These are phyloP conservation scores for Taxidea taxus DNA, from an alignment of 2,113 vertebrate genomes.

Conservation along the genomic window DNA sequence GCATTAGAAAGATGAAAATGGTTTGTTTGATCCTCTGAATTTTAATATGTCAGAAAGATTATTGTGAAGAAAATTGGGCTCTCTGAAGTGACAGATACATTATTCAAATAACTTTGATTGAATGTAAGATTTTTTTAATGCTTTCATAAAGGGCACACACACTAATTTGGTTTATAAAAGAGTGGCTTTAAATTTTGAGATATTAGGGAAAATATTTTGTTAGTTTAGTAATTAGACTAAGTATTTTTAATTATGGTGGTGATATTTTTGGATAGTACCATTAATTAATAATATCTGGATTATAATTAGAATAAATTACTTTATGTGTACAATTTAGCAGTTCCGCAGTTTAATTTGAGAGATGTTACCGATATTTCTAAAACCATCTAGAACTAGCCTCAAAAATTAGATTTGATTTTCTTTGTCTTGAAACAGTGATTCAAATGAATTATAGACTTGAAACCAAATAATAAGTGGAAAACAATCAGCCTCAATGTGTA, in stretches of 20 bases:
- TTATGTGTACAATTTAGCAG: neutral
- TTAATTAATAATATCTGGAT: conserved; percentile 52
- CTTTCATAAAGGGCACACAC: conserved; percentile 62
- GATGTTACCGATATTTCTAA: conserved; percentile 19
- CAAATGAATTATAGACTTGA: conserved; percentile 5
- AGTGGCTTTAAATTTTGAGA: conserved; percentile 87
- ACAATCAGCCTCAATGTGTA: conserved; percentile 55
- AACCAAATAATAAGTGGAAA: conserved; percentile 22
- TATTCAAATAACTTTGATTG: conserved; percentile 87
- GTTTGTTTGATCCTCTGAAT: conserved; percentile 87
- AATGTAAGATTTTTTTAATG: conserved; percentile 81
- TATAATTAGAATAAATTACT: conserved; percentile 47
- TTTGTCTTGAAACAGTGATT: conserved; percentile 7
- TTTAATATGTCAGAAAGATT: conserved; percentile 88
- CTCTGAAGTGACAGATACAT: conserved; percentile 85
- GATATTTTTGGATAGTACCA: conserved; percentile 25
- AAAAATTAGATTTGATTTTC: conserved; percentile 42
- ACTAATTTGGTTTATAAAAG: conserved; percentile 76
- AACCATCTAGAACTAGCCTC: neutral
- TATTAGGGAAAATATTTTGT: conserved; percentile 73
- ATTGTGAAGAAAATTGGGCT: conserved; percentile 86
- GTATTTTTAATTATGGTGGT: conserved; percentile 65
- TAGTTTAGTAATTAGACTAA: conserved; percentile 71
- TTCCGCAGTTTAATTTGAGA: neutral
- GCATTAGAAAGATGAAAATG: conserved; percentile 82